These are phyloP conservation scores for Nasalis larvatus DNA, from an alignment of 2,113 vertebrate genomes.

Conservation along the genomic window DNA sequence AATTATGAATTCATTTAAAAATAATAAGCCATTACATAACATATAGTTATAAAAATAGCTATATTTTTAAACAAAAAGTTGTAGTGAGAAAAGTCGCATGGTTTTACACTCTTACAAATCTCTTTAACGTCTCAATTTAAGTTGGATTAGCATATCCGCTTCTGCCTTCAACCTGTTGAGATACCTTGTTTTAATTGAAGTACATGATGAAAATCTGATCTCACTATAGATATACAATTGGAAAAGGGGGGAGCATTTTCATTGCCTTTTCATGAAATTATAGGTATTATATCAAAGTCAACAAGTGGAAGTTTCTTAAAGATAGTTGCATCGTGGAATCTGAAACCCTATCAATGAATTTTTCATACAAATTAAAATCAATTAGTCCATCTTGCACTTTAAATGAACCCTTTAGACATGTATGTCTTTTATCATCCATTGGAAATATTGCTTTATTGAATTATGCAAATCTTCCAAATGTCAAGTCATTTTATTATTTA, in stretches of 20 bases:
- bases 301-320: neutral
- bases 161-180: neutral
- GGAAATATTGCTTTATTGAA: neutral
- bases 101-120: neutral
- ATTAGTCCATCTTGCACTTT: neutral
- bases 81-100: neutral
- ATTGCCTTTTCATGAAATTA: neutral
- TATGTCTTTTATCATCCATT: neutral
- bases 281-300: neutral
- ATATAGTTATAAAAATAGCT: neutral
- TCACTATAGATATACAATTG: neutral
- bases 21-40: neutral
- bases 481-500: neutral
- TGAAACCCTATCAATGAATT: neutral
- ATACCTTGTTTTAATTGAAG: neutral
- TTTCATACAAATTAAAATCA: neutral
- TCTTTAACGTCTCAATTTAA: neutral
- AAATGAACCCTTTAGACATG: neutral
- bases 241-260: neutral
- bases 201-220: conserved; percentile 14
- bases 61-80: neutral
- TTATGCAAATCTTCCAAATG: neutral
- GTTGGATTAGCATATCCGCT: neutral
- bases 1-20: conserved; percentile 9
- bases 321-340: neutral